Evolutionary conservation across 2,797 vertebrate species (phyloP).

Genomic region (Anabas testudineus): DNA sequence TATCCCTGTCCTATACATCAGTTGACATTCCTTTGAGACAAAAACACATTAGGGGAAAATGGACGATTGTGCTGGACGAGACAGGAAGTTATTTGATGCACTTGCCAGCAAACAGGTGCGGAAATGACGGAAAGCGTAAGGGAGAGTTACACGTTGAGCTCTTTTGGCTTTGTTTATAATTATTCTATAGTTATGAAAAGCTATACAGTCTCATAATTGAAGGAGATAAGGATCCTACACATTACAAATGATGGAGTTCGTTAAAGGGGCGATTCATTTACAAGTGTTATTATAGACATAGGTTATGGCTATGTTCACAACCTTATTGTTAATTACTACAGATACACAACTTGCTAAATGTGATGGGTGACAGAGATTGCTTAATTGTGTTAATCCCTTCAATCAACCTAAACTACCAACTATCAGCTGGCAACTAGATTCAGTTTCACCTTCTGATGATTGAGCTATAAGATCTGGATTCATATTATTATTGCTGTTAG

Average conservation of each 20-base stretch:
- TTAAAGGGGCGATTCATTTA: too few species aligned
- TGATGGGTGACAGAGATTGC: background rate
- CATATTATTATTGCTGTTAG: background rate
- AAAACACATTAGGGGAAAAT: background rate
- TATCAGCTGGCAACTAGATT: conserved; percentile 1
- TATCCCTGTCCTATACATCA: background rate
- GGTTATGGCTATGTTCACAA: too few species aligned
- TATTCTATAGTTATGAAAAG: too few species aligned
- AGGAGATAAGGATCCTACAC: too few species aligned
- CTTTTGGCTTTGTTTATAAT: conserved; percentile 5
- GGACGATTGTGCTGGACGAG: conserved; percentile 8
- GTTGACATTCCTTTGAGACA: conserved; percentile 10
- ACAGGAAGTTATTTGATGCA: conserved; percentile 19
- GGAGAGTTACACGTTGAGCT: conserved; percentile 12
- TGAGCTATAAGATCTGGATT: background rate
- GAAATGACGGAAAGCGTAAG: background rate
- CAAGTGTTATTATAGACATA: too few species aligned
- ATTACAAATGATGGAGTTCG: too few species aligned
- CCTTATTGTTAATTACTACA: too few species aligned
- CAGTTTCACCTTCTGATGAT: conserved; percentile 6
- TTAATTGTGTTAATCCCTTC: too few species aligned
- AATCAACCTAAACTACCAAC: background rate
- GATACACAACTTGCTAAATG: background rate
- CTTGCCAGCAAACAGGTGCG: conserved; percentile 23
- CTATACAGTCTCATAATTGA: background rate